Conservation (phyloP, 2,797 vertebrate species). For the Gallinago nigripennis region DNA sequence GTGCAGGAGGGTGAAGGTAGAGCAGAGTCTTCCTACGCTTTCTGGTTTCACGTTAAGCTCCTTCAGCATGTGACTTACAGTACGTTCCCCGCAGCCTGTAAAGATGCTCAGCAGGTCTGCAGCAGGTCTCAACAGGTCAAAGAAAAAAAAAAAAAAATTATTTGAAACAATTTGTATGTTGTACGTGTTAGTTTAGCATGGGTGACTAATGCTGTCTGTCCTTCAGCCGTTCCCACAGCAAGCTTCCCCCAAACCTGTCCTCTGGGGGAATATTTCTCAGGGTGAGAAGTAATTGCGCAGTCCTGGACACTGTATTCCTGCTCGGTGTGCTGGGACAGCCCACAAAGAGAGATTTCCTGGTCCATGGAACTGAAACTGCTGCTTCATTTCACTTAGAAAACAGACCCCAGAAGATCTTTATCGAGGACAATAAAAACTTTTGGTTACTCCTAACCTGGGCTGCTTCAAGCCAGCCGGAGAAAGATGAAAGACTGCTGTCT, state of each 20-base stretch:
- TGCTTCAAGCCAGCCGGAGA: not conserved
- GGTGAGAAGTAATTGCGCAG: not conserved
- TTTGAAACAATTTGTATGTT: not conserved
- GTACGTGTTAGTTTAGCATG: not conserved
- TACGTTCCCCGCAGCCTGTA: not conserved
- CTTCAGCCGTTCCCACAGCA: not conserved
- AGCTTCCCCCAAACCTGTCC: not conserved
- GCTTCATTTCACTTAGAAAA: not conserved
- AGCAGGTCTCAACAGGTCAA: not conserved
- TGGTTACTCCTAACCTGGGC: not conserved
- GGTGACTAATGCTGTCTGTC: not conserved
- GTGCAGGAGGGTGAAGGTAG: not conserved
- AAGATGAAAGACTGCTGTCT: not conserved
- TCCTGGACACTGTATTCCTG: fast-evolving
- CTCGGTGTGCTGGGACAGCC: not conserved
- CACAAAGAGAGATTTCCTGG: not conserved
- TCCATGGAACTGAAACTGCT: not conserved
- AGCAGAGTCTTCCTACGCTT: not conserved
- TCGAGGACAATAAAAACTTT: not conserved
- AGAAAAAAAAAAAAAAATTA: not conserved
- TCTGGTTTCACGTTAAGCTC: not conserved
- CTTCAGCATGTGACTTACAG: not conserved
- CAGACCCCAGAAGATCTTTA: not conserved
- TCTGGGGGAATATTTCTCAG: not conserved
- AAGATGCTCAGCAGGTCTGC: not conserved